These are phyloP conservation scores for Phainopepla nitens DNA, from an alignment of 2,113 vertebrate genomes.

Conservation along the genomic window DNA sequence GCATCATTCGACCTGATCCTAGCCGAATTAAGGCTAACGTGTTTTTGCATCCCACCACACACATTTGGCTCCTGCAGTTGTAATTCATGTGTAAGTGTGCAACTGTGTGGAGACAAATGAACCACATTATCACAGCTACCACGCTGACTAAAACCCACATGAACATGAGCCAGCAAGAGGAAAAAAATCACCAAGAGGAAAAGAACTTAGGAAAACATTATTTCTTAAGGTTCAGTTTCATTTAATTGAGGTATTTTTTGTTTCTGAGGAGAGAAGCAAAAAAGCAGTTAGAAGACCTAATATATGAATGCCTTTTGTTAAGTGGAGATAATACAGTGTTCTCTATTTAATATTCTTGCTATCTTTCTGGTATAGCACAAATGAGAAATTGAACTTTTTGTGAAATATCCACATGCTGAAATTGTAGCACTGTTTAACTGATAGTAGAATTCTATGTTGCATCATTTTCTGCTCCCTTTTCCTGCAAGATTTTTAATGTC, in stretches of 20 bases:
- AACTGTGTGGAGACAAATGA: not conserved
- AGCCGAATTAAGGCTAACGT: not conserved
- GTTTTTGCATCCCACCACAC: not conserved
- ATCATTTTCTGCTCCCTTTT: not conserved
- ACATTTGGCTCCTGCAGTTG: not conserved
- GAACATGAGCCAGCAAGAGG: not conserved
- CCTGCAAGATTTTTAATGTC: not conserved
- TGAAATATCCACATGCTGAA: conserved; percentile 47
- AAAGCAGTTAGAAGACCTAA: conserved; percentile 45
- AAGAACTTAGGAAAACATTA: conserved; percentile 44
- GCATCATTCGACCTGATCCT: not conserved
- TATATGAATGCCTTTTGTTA: conserved; percentile 50
- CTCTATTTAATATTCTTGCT: conserved; percentile 36
- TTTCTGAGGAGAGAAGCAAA: conserved; percentile 63
- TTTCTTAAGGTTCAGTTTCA: conserved; percentile 42
- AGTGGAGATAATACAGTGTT: conserved; percentile 29
- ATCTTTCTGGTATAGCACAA: not conserved
- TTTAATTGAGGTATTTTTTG: conserved; percentile 53
- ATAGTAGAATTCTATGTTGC: not conserved
- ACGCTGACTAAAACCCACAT: not conserved
- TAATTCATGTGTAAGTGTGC: not conserved
- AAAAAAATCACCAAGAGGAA: conserved; percentile 3
- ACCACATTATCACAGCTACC: not conserved
- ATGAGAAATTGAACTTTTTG: conserved; percentile 52
- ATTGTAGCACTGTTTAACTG: conserved; percentile 22